Evolutionary conservation across 2,113 vertebrate species (phyloP).

Genomic region (Dromaius novaehollandiae): DNA sequence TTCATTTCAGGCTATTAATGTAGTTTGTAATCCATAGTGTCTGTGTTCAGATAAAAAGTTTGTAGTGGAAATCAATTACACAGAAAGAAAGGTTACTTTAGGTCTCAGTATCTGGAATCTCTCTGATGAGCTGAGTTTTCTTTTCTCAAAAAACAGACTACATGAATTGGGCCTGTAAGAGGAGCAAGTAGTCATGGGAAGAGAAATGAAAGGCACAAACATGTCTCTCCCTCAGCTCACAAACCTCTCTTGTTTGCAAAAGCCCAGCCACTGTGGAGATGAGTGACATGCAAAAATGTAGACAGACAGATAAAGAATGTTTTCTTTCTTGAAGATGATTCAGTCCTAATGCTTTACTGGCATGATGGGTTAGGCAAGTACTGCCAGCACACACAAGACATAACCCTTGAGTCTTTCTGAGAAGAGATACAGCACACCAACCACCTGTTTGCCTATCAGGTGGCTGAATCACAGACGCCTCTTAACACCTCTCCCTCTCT

Average conservation of each 20-base stretch:
- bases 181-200: background rate
- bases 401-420: slow-evolving; percentile 39
- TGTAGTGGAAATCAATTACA: background rate
- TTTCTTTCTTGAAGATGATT: slow-evolving; percentile 53
- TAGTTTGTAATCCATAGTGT: background rate
- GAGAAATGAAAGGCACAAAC: slow-evolving; percentile 9
- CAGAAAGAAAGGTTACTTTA: background rate
- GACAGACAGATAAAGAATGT: slow-evolving; percentile 22
- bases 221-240: background rate
- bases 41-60: background rate
- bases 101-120: background rate
- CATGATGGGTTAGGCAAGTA: slow-evolving; percentile 20
- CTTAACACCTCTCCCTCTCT: slow-evolving; percentile 50
- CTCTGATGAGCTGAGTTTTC: background rate
- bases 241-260: slow-evolving; percentile 25
- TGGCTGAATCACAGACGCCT: slow-evolving; percentile 50
- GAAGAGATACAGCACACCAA: slow-evolving; percentile 27
- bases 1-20: background rate
- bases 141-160: background rate
- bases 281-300: slow-evolving; percentile 34
- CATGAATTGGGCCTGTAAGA: background rate
- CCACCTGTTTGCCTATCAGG: slow-evolving; percentile 36
- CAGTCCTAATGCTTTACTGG: slow-evolving; percentile 39
- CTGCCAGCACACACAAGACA: slow-evolving; percentile 29
- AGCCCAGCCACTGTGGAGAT: slow-evolving; percentile 20